These are phyloP conservation scores for Psittacus erithacus DNA, from an alignment of 2,113 vertebrate genomes.

Conservation along the genomic window DNA sequence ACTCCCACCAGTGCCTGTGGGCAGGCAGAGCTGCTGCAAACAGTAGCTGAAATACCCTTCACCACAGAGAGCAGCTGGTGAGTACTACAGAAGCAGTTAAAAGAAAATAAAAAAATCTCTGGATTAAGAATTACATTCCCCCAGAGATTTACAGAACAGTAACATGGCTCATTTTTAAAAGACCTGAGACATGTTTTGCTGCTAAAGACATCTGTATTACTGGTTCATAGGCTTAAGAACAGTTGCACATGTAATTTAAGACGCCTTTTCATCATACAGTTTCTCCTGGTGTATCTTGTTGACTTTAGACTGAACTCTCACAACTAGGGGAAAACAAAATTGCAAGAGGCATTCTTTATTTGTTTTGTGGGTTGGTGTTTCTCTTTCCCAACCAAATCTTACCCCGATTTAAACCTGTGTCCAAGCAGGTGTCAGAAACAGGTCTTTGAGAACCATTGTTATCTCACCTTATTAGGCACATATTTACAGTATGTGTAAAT, in stretches of 20 bases:
- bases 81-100: background rate
- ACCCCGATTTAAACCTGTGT: background rate
- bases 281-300: background rate
- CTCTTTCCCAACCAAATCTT: background rate
- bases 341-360: background rate
- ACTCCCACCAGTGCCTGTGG: background rate
- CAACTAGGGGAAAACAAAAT: background rate
- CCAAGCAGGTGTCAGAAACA: background rate
- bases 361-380: background rate
- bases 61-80: background rate
- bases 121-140: background rate
- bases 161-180: background rate
- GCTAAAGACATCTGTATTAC: background rate
- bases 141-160: background rate
- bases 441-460: background rate
- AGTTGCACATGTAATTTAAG: background rate
- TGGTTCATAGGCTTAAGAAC: background rate
- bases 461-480: background rate
- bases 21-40: background rate
- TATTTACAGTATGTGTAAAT: background rate
- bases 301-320: background rate
- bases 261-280: background rate
- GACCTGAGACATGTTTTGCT: background rate
- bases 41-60: background rate
- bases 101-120: background rate